Percentiles rank a stretch among this genome's conserved stretches.
Evolutionary conservation across 2,888 invertebrate genomes (phyloP).

Genomic region (Diloba caeruleocephala): DNA sequence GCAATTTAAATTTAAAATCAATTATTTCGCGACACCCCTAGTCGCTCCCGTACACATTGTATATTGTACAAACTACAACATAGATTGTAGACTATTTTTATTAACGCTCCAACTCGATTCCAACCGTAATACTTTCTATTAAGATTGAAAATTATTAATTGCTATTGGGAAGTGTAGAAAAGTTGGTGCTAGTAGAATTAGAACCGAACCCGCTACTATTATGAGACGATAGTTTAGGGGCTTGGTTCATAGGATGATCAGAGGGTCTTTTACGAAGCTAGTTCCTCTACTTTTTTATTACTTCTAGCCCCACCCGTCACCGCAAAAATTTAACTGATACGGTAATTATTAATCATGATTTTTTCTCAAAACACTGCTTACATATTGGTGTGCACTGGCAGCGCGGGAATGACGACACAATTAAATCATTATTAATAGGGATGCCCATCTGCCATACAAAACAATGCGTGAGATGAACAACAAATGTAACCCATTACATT

Average conservation of each 20-base stretch:
- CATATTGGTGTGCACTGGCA: too few species aligned
- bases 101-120: constrained; percentile 41
- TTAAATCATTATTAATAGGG: too few species aligned
- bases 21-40: constrained; percentile 39
- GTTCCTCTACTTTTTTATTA: too few species aligned
- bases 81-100: constrained; percentile 52
- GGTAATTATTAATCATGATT: too few species aligned
- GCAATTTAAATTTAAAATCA: not conserved
- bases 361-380: too few species aligned
- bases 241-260: constrained; percentile 5
- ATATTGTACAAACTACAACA: constrained; percentile 57
- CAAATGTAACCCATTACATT: too few species aligned
- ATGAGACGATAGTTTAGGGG: constrained; percentile 39
- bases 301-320: too few species aligned
- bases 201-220: constrained; percentile 63
- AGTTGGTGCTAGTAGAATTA: constrained; percentile 61
- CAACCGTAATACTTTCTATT: constrained; percentile 33
- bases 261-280: too few species aligned
- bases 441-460: too few species aligned
- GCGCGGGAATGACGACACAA: too few species aligned
- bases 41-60: constrained; percentile 44
- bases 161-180: constrained; percentile 26
- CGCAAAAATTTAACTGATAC: too few species aligned
- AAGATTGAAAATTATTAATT: constrained; percentile 41
- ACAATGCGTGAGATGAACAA: too few species aligned